These are phyloP conservation scores for Lasius fuliginosus DNA, from an alignment of 2,888 invertebrate species.

Conservation along the genomic window DNA sequence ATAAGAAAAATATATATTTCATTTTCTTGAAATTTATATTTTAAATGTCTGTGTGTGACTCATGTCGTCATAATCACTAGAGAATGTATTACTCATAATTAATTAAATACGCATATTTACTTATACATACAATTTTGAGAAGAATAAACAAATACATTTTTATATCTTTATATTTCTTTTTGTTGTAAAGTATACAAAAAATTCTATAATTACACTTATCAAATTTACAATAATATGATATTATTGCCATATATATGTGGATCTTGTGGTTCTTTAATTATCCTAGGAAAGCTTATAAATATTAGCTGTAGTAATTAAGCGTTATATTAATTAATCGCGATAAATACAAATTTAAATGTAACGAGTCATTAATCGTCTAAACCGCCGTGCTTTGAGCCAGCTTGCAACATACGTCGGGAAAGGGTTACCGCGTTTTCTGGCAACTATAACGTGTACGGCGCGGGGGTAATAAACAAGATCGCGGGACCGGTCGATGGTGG, in stretches of 20 bases:
- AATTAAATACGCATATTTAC: not conserved
- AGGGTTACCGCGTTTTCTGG: constrained; percentile 67
- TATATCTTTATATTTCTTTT: not conserved
- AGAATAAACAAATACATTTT: not conserved
- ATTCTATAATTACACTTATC: not conserved
- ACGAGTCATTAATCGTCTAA: not conserved
- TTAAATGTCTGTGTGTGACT: not conserved
- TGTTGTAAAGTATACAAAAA: not conserved
- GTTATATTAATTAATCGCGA: not conserved
- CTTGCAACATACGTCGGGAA: constrained; percentile 33
- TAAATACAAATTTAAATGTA: not conserved
- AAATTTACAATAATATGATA: constrained; percentile 3
- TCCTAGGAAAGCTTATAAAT: not conserved
- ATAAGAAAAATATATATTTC: not conserved
- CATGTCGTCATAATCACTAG: not conserved
- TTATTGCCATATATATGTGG: not conserved
- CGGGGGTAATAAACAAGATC: constrained; percentile 79
- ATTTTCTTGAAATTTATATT: not conserved
- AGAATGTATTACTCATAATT: not conserved
- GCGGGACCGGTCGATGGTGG: constrained; percentile 67
- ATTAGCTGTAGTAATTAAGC: not conserved
- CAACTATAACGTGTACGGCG: constrained; percentile 65
- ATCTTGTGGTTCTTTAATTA: not conserved
- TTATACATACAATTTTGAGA: not conserved
- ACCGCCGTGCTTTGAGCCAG: not conserved